These are phyloP conservation scores for Yponomeuta plumbellus DNA, from an alignment of 2,888 invertebrate genomes.

Conservation along the genomic window DNA sequence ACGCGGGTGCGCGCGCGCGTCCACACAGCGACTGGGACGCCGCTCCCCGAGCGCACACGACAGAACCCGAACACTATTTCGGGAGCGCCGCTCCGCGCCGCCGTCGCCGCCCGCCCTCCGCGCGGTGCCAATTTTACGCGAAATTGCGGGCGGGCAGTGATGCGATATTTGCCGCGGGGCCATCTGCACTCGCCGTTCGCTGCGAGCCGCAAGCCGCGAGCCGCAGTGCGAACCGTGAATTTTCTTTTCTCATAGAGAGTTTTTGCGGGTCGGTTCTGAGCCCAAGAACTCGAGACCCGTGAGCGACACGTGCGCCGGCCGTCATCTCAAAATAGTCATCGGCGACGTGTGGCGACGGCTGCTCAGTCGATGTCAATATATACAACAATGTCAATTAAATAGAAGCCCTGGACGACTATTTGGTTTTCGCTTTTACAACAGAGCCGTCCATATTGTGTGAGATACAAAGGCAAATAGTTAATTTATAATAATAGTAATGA, in stretches of 20 bases:
- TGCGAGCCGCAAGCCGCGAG: slow-evolving; percentile 25
- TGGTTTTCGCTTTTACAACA: too few species aligned
- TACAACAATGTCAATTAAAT: slow-evolving; percentile 52
- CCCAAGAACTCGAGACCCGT: slow-evolving; percentile 27
- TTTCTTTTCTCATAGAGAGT: slow-evolving; percentile 46
- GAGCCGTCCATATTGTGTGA: too few species aligned
- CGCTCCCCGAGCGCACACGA: slow-evolving; percentile 66
- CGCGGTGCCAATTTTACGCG: slow-evolving; percentile 76
- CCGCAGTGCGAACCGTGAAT: slow-evolving; percentile 34
- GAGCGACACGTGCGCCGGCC: slow-evolving; percentile 44
- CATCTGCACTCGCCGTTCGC: slow-evolving; percentile 50
- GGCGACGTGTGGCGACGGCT: slow-evolving; percentile 36
- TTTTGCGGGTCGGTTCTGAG: slow-evolving; percentile 18
- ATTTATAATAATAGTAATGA: too few species aligned
- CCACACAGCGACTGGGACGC: slow-evolving; percentile 73
- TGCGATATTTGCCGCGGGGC: slow-evolving; percentile 67
- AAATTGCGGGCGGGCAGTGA: slow-evolving; percentile 77
- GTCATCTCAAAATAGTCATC: slow-evolving; percentile 60
- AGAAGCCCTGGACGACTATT: too few species aligned
- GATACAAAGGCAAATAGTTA: too few species aligned
- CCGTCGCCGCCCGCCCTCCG: slow-evolving; percentile 42
- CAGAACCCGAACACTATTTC: slow-evolving; percentile 75
- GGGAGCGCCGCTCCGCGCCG: slow-evolving; percentile 71
- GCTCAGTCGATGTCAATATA: slow-evolving; percentile 59
- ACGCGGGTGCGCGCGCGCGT: slow-evolving; percentile 74